Percentiles rank a stretch among this genome's conserved stretches.
These are phyloP conservation scores for Scolopax rusticola DNA, from an alignment of 2,797 vertebrate species.

Conservation along the genomic window DNA sequence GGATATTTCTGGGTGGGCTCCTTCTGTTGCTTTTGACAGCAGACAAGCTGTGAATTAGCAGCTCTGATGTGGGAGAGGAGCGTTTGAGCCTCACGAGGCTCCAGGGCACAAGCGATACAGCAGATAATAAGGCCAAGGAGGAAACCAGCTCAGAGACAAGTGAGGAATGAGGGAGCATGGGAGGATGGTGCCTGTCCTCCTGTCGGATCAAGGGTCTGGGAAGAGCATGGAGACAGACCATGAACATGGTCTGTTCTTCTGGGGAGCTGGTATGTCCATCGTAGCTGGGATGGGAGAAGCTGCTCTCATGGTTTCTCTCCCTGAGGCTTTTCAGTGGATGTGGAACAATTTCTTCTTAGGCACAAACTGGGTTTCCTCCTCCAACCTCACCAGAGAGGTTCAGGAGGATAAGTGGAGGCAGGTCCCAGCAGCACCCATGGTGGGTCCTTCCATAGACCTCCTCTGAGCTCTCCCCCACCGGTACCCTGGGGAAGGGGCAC, in stretches of 20 bases:
- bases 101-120: not conserved
- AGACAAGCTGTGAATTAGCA: not conserved
- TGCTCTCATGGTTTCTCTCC: not conserved
- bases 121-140: too few relatives aligned
- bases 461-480: too few relatives aligned
- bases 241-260: rapidly evolving
- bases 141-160: not conserved
- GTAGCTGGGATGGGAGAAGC: not conserved
- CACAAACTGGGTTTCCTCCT: rapidly evolving
- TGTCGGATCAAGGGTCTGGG: too few relatives aligned
- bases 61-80: not conserved
- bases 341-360: rapidly evolving
- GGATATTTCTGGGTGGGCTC: not conserved
- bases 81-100: not conserved
- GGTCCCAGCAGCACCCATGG: not conserved
- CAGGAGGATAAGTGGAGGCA: not conserved
- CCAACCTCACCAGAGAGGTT: not conserved
- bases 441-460: not conserved
- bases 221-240: not conserved
- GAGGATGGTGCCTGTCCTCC: not conserved
- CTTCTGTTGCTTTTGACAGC: not conserved
- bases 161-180: rapidly evolving
- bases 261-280: too few relatives aligned
- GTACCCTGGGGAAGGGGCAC: not conserved
- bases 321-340: not conserved